Percentiles rank a stretch among this genome's conserved stretches.
phyloP scores from a whole-genome alignment of 2,113 vertebrate species.

The Sciurus niger region DNA sequence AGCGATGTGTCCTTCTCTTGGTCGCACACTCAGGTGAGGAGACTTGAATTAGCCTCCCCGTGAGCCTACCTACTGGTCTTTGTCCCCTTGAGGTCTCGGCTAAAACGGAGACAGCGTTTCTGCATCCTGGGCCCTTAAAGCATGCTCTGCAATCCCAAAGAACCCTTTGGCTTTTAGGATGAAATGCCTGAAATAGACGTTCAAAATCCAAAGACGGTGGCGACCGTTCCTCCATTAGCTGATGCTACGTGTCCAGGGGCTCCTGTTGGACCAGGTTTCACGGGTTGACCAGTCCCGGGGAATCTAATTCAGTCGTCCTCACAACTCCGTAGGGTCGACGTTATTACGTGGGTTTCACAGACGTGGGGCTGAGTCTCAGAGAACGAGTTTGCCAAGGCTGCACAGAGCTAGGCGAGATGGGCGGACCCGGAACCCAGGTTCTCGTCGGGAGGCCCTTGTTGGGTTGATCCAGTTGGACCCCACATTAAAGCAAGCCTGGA shows the following conservation, averaged over 20 bases:
- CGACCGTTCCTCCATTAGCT: too few species aligned
- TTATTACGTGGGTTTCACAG: neutral
- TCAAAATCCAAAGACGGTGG: neutral
- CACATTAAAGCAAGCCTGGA: fast-evolving
- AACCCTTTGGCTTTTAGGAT: neutral
- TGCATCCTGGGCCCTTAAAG: too few species aligned
- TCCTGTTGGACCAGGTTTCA: neutral
- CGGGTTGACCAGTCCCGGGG: fast-evolving
- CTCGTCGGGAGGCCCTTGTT: fast-evolving
- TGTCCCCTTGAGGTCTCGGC: neutral
- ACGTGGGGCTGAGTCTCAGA: neutral
- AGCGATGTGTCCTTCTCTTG: neutral
- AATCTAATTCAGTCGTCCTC: too few species aligned
- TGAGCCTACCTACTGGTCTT: too few species aligned
- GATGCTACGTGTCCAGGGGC: neutral
- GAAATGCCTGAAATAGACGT: neutral
- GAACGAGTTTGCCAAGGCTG: neutral
- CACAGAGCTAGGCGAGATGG: neutral
- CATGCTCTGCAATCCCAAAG: neutral
- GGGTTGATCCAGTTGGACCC: neutral
- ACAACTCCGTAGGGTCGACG: neutral
- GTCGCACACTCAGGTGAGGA: neutral
- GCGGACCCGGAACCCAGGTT: fast-evolving
- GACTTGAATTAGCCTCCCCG: neutral
- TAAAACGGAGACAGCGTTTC: neutral